Evolutionary conservation across 2,888 invertebrate genomes (phyloP).

Genomic region (Ennomos fuscantarius): DNA sequence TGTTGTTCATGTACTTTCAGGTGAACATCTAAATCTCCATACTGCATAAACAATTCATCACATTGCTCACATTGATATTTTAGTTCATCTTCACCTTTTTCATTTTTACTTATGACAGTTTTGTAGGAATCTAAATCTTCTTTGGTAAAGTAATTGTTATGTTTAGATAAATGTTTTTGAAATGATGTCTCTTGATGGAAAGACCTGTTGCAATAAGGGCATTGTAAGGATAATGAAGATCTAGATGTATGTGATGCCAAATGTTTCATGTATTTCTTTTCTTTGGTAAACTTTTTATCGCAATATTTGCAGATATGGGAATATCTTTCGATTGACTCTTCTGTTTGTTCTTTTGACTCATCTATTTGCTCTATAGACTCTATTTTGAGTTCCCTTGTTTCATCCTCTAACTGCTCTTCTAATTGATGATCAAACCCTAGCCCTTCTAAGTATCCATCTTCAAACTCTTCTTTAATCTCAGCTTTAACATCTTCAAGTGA

Average conservation of each 20-base stretch:
- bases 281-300: constrained; percentile 71
- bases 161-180: constrained; percentile 65
- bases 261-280: constrained; percentile 78
- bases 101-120: constrained; percentile 38
- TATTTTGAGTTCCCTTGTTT: too few relatives aligned
- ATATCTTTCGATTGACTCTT: too few relatives aligned
- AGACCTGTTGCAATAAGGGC: constrained; percentile 60
- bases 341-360: too few relatives aligned
- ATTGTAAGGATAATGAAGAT: constrained; percentile 38
- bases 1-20: too few relatives aligned
- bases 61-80: constrained; percentile 80
- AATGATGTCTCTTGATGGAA: constrained; percentile 58
- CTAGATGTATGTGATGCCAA: constrained; percentile 65
- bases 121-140: constrained; percentile 5
- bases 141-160: constrained; percentile 33
- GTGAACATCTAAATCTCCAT: too few relatives aligned
- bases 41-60: constrained; percentile 68
- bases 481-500: constrained; percentile 51
- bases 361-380: too few relatives aligned
- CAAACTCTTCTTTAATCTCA: constrained; percentile 53
- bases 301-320: constrained; percentile 68
- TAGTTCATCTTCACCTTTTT: constrained; percentile 44
- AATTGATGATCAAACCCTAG: constrained; percentile 20
- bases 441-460: too few relatives aligned
- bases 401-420: too few relatives aligned